Base-by-base conservation (phyloP, 2,113 vertebrate species). In the Xiphophorus hellerii region DNA sequence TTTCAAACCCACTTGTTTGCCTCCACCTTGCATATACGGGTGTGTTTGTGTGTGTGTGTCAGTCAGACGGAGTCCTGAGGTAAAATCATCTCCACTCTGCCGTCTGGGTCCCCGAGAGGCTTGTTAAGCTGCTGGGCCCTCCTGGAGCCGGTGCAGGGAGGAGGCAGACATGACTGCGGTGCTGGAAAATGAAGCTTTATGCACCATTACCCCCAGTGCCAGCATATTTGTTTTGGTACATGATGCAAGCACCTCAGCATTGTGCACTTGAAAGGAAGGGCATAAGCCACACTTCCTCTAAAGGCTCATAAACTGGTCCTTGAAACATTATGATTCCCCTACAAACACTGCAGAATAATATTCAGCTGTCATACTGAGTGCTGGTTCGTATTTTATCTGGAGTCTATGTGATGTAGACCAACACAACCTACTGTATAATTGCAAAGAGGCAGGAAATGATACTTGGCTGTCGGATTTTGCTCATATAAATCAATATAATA, bases 121-220 rank as follows among this genome's bases (percentile, higher is more conserved):
- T 86, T 88, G 88, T 93, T 93, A 91, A 89, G 84, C 89, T 83
- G 85, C 85, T 64, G 81, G 88, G 85, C 77, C 87, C 90, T 86
- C 90, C 82, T 77, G 86, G 86, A 88, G 88, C 81, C 81, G 69
- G 66, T 77, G 61, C 69, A 63, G 77, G 76, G 81, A 86, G 51
- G 84, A 87, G 71, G 74, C 83, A 88, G 88, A 86, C 89, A 87
- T 83, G 85, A 88, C 87, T 82, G 83, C 85, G 81, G 86, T 80
- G 80, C 90, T 88, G 84, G 87, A 88, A 88, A 92, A 91, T 88
- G 87, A 88, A 90, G 88, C 86, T 78, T 74, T 84, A 84, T 77
- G 85, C 89, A 83, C 87, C 88, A 90, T 90, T 88, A 91, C 85
- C 88, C 80, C 83, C 84, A 80, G 75, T 85, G 88, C 82, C 90